Evolutionary conservation across 2,888 invertebrate genomes (phyloP).

Genomic region (Aphidius colemani): DNA sequence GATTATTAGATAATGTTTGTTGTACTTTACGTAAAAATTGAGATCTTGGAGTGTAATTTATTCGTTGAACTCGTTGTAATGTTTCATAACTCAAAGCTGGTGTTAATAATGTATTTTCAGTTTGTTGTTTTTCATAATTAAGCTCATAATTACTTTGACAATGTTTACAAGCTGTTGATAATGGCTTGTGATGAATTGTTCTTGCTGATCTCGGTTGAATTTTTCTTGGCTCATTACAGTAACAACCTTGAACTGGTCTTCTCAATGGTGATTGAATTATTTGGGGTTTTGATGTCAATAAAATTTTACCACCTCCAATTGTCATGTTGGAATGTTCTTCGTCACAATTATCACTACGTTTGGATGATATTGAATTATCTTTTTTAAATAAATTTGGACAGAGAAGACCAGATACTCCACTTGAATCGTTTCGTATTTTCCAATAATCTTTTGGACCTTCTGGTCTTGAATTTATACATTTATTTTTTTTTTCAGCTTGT

Average conservation of each 20-base stretch:
- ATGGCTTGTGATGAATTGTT: slow-evolving; percentile 29
- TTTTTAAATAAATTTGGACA: slow-evolving; percentile 31
- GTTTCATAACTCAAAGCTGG: slow-evolving; percentile 43
- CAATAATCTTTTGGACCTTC: slow-evolving; percentile 25
- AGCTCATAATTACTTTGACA: slow-evolving; percentile 34
- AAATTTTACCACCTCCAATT: slow-evolving; percentile 34
- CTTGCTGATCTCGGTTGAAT: slow-evolving; percentile 30
- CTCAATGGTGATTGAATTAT: slow-evolving; percentile 30
- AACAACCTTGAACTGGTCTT: slow-evolving; percentile 47
- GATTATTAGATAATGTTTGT: slow-evolving; percentile 30
- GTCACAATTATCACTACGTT: neutral
- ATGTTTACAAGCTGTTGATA: slow-evolving; percentile 28
- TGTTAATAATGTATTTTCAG: slow-evolving; percentile 12
- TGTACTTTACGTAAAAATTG: slow-evolving; percentile 47
- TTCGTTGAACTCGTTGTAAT: slow-evolving; percentile 40
- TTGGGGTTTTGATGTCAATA: slow-evolving; percentile 42
- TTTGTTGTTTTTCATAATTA: slow-evolving; percentile 7
- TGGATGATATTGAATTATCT: neutral
- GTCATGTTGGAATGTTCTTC: slow-evolving; percentile 21
- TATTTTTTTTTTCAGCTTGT: too few relatives aligned
- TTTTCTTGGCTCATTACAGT: slow-evolving; percentile 42
- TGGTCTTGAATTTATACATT: neutral
- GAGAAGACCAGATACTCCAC: slow-evolving; percentile 33
- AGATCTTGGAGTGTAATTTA: slow-evolving; percentile 48
- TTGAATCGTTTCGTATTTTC: slow-evolving; percentile 41